Evolutionary conservation across 2,888 invertebrate genomes (phyloP), one percentile per base, ranked within the genome.

Genomic region (Cephus pulcher): DNA sequence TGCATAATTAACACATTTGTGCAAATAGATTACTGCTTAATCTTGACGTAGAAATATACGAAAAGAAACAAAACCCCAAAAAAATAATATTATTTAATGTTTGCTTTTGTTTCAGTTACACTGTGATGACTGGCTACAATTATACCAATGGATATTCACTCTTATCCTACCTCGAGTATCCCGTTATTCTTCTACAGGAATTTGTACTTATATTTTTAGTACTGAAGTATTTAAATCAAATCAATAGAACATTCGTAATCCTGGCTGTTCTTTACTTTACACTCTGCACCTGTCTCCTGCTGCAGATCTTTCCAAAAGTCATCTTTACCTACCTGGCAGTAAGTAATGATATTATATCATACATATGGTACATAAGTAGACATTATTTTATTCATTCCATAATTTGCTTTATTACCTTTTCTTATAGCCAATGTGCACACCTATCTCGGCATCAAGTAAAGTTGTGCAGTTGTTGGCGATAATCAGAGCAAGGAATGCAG

Each of bases 391-490:
- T 71, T n/a, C 15, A 71, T 9, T 33, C 32, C 71, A 71, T 33
- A 32, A 71, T 32, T 71, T 32, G 6, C 11, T 71, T 71, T 71
- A 32, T 30, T 71, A 71, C 12, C 77, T 74, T 77, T 56, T 80
- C 83, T 93, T 94, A 80, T 91, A 96, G 96, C 95, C 95, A 0
- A 90, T 95, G 75, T 95, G 95, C 88, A 96, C 96, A 1, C 97
- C 97, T 0, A 94, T 97, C 82, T 96, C 97, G 84, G 96, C 96
- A 12, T 95, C 96, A 40, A 96, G 97, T 80, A 97, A 97, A 93
- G 93, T 96, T 3, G 94, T 96, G 30, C 97, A 97, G 89, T 93
- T 97, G 34, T 90, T 95, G 78, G 95, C 96, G 79, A 97, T 97
- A 82, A 86, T 96, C 33, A 93, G 93, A 78, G 93, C 94, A 3